Percentiles rank a stretch among this genome's conserved stretches.
Evolutionary conservation across 2,888 invertebrate species (phyloP).

Genomic region (Drosophila fungiperda): DNA sequence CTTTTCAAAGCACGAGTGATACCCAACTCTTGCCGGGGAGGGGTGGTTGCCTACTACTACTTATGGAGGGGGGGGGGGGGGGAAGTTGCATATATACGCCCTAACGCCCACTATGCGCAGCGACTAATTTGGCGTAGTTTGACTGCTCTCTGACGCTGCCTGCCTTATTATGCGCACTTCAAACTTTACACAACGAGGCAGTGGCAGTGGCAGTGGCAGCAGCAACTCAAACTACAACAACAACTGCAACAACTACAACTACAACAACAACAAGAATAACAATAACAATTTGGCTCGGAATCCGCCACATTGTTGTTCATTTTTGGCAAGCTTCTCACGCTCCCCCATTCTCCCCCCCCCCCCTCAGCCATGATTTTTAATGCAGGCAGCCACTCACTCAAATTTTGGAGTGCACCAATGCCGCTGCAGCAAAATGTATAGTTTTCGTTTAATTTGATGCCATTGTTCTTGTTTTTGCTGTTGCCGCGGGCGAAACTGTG

Average conservation of each 20-base stretch:
- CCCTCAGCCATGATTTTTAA: slow-evolving; percentile 58
- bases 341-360: slow-evolving; percentile 10
- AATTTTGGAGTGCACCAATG: slow-evolving; percentile 74
- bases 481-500: slow-evolving; percentile 65
- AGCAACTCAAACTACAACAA: slow-evolving; percentile 4
- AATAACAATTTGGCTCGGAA: slow-evolving; percentile 29
- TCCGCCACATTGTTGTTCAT: slow-evolving; percentile 72
- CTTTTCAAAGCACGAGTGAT: slow-evolving; percentile 58
- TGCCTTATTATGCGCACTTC: slow-evolving; percentile 80
- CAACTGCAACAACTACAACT: slow-evolving; percentile 10
- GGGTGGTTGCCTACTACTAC: slow-evolving; percentile 51
- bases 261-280: slow-evolving; percentile 15
- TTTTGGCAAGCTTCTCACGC: slow-evolving; percentile 66
- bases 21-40: slow-evolving; percentile 6
- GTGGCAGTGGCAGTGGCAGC: slow-evolving; percentile 27
- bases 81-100: slow-evolving; percentile 20
- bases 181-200: slow-evolving; percentile 76
- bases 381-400: slow-evolving; percentile 77
- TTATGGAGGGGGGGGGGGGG: slow-evolving; percentile 11
- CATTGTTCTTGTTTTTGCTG: slow-evolving; percentile 40
- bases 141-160: slow-evolving; percentile 47
- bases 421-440: slow-evolving; percentile 75
- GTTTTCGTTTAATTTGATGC: slow-evolving; percentile 78
- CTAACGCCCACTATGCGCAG: slow-evolving; percentile 63
- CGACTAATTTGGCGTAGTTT: slow-evolving; percentile 70